Conservation (phyloP, 2,113 vertebrate genomes). For the Urocynchramus pylzowi region DNA sequence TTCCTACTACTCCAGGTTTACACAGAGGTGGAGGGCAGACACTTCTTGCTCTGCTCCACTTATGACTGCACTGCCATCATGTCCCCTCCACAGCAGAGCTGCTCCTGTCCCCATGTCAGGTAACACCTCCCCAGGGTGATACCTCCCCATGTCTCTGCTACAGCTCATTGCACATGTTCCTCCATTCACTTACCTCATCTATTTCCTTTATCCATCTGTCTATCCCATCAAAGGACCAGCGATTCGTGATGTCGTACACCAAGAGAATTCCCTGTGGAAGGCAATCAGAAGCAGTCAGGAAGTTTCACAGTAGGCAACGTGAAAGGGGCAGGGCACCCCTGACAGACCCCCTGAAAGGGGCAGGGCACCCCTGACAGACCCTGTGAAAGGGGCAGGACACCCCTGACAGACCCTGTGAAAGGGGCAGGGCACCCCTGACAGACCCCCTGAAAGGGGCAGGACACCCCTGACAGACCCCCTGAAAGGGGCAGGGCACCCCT, state of each 20-base stretch:
- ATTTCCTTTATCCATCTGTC: constrained; percentile 98
- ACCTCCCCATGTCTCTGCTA: background rate
- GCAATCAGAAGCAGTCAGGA: background rate
- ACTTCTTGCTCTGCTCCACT: background rate
- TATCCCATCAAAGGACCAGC: constrained; percentile 98
- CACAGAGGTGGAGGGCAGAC: background rate
- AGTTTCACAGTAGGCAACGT: background rate
- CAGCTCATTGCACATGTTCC: accelerated
- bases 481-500: background rate
- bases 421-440: background rate
- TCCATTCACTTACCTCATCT: constrained; percentile 82
- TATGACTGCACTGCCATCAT: background rate
- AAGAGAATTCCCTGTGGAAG: constrained; percentile 90
- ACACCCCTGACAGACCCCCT: no score
- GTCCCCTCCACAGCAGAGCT: background rate
- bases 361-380: background rate
- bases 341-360: background rate
- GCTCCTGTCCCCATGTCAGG: accelerated
- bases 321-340: background rate
- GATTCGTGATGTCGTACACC: constrained; percentile 98
- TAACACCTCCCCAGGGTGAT: background rate
- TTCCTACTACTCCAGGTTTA: background rate
- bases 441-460: background rate
- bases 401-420: background rate
- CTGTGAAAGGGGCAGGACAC: no score